Percentiles rank a stretch among this genome's conserved stretches.
These are phyloP conservation scores for Lepidochrysops patricia DNA, from an alignment of 2,888 invertebrate species.

Conservation along the genomic window DNA sequence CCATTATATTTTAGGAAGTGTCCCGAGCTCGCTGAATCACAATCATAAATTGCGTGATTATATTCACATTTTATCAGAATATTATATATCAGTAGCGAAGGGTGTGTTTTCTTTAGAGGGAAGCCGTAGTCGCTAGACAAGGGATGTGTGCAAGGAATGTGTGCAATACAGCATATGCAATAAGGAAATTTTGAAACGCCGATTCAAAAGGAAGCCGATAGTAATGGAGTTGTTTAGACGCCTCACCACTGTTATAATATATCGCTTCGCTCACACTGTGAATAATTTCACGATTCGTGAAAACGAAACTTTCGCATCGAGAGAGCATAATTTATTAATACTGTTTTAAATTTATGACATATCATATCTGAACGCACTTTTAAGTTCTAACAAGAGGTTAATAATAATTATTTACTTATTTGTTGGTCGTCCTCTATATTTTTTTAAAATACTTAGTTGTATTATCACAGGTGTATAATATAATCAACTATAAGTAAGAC, in stretches of 20 bases:
- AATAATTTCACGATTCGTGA: conserved; percentile 1
- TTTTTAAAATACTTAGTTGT: too few relatives aligned
- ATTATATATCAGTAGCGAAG: not conserved
- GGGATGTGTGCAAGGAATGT: conserved; percentile 17
- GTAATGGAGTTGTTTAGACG: too few relatives aligned
- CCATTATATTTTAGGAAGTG: conserved; percentile 35
- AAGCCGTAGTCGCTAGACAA: too few relatives aligned
- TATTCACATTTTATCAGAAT: not conserved
- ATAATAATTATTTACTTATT: not conserved
- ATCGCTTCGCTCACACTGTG: not conserved
- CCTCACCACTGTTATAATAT: too few relatives aligned
- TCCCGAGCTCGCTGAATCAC: conserved; percentile 23
- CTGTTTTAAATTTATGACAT: not conserved
- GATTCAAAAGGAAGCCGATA: too few relatives aligned
- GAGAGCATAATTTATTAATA: not conserved
- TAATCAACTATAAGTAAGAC: too few relatives aligned
- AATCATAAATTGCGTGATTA: not conserved
- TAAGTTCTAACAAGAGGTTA: not conserved
- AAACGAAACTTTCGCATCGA: not conserved
- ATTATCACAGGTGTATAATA: too few relatives aligned
- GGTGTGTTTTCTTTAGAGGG: too few relatives aligned
- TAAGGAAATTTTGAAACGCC: too few relatives aligned
- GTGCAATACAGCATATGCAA: not conserved
- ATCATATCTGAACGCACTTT: not conserved
- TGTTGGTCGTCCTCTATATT: not conserved